A percentile compares a stretch with the other conserved stretches of the same genome.
Evolutionary conservation across 2,888 invertebrate species (phyloP).

Genomic region (Blastobasis adustella): DNA sequence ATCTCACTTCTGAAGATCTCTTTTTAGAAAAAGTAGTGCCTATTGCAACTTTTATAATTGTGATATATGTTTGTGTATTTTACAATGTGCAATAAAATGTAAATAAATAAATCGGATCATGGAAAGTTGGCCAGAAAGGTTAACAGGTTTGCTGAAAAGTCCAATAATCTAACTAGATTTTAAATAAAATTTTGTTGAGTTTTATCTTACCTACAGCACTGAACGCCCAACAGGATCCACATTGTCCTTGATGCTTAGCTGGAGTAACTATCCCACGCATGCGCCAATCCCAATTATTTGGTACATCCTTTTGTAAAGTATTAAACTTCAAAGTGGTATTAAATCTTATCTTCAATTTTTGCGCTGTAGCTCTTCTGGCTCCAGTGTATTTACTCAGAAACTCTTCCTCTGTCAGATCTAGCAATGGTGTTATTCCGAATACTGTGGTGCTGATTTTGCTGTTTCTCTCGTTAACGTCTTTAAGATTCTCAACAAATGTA

Average conservation of each 20-base stretch:
- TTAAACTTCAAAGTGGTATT: neutral
- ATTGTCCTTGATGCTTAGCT: slow-evolving; percentile 85
- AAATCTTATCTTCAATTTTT: neutral
- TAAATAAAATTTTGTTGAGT: too few relatives aligned
- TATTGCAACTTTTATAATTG: too few relatives aligned
- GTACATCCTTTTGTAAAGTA: neutral
- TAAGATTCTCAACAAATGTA: neutral
- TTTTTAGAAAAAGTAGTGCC: too few relatives aligned
- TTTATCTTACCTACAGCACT: slow-evolving; percentile 9
- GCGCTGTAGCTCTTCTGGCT: neutral
- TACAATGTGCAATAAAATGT: too few relatives aligned
- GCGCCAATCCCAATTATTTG: slow-evolving; percentile 78
- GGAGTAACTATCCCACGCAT: slow-evolving; percentile 81
- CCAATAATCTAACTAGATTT: too few relatives aligned
- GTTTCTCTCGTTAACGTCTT: neutral
- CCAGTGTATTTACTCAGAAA: neutral
- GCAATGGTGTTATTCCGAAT: neutral
- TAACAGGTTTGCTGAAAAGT: too few relatives aligned
- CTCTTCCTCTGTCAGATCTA: neutral
- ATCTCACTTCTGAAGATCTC: too few relatives aligned
- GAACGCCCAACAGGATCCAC: slow-evolving; percentile 86
- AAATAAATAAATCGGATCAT: too few relatives aligned
- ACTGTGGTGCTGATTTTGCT: neutral
- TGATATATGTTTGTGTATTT: too few relatives aligned
- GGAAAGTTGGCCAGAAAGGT: too few relatives aligned